Conservation (phyloP, 2,888 invertebrate species). For the Sepioteuthis lessoniana region DNA sequence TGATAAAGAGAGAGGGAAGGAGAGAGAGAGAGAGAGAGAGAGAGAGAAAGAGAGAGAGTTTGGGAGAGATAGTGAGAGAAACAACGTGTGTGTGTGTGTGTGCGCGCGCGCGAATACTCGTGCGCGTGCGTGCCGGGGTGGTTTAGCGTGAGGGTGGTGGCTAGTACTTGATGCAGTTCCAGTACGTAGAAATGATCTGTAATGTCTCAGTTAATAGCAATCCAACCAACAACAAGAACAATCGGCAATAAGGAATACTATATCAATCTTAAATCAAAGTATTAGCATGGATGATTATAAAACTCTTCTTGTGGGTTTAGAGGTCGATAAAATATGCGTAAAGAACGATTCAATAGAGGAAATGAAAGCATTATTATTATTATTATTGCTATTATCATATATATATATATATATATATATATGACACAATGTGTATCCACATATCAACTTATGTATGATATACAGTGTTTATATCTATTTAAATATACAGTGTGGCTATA, state of each 20-base stretch:
- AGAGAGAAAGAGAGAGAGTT: background rate
- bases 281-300: background rate
- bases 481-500: too few species aligned
- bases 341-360: background rate
- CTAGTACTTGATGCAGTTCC: background rate
- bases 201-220: background rate
- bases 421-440: too few species aligned
- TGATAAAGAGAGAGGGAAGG: background rate
- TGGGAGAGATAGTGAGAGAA: background rate
- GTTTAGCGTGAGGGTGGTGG: too few species aligned
- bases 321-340: background rate
- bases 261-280: background rate
- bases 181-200: background rate
- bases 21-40: background rate
- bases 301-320: background rate
- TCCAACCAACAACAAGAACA: background rate
- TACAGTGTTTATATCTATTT: too few species aligned
- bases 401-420: background rate
- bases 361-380: background rate
- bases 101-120: background rate
- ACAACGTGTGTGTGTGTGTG: background rate
- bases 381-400: background rate
- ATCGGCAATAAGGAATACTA: background rate
- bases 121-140: too few species aligned
- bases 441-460: too few species aligned